These are phyloP conservation scores for Andricus quercusramuli DNA, from an alignment of 2,888 invertebrate genomes.

Conservation along the genomic window DNA sequence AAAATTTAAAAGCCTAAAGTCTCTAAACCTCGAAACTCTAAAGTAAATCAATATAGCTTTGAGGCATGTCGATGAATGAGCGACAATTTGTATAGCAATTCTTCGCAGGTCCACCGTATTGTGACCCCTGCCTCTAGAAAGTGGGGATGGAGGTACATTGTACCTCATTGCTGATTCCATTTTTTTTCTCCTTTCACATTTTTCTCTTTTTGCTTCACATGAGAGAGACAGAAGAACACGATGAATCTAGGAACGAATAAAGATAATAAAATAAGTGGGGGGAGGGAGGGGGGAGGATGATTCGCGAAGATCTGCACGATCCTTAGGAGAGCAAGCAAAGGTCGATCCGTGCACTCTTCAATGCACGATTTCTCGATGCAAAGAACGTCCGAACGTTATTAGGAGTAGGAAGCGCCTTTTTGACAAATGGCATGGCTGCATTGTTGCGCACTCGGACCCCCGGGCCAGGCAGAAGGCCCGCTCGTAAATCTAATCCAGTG, in stretches of 20 bases:
- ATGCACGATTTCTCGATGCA: slow-evolving; percentile 61
- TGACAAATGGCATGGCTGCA: slow-evolving; percentile 77
- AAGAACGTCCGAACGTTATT: slow-evolving; percentile 63
- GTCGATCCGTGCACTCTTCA: slow-evolving; percentile 68
- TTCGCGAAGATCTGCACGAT: slow-evolving; percentile 61
- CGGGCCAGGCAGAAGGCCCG: slow-evolving; percentile 63
- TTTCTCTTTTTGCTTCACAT: slow-evolving; percentile 13
- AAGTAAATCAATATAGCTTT: slow-evolving; percentile 19
- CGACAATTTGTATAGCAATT: slow-evolving; percentile 75
- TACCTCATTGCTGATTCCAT: slow-evolving; percentile 59
- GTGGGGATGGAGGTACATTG: slow-evolving; percentile 61
- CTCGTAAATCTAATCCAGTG: slow-evolving; percentile 72
- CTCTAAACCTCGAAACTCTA: slow-evolving; percentile 2
- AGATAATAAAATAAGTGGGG: slow-evolving; percentile 42
- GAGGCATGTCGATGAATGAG: slow-evolving; percentile 58
- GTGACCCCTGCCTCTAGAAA: slow-evolving; percentile 62
- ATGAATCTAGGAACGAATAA: slow-evolving; percentile 21
- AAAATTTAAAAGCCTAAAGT: too few species aligned
- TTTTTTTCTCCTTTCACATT: slow-evolving; percentile 38
- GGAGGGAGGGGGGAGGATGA: slow-evolving; percentile 51
- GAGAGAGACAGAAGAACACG: slow-evolving; percentile 42
- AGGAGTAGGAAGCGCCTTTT: slow-evolving; percentile 77
- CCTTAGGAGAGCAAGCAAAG: slow-evolving; percentile 66
- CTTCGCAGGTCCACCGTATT: slow-evolving; percentile 63
- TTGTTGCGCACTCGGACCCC: slow-evolving; percentile 72